Conservation (phyloP, 2,797 vertebrate species). For the Dendrocincla tyrannina region DNA sequence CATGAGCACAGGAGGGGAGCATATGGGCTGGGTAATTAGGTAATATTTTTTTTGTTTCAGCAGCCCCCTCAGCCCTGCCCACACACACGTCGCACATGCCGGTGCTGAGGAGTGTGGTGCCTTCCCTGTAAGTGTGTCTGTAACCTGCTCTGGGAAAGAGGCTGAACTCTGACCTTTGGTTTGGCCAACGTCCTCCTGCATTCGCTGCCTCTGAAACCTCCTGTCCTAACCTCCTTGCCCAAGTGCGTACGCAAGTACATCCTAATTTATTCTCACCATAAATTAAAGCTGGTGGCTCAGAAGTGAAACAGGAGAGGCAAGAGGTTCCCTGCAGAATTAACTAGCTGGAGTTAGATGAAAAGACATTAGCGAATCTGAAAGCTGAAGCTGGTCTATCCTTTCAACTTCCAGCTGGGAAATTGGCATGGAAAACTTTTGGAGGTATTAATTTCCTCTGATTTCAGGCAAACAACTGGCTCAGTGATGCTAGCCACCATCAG, state of each 20-base stretch:
- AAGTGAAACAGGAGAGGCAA: conserved; percentile 34
- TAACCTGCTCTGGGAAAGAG: neutral
- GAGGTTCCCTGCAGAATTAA: neutral
- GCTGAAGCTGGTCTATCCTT: neutral
- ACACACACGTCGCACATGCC: neutral
- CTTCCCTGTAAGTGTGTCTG: neutral
- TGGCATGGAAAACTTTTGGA: neutral
- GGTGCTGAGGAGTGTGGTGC: neutral
- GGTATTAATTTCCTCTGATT: neutral
- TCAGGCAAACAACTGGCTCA: neutral
- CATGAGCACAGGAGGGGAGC: conserved; percentile 33
- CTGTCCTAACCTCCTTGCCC: neutral
- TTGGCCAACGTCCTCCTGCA: neutral
- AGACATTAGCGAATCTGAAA: neutral
- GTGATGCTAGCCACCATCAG: rapidly evolving
- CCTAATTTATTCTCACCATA: conserved; percentile 6
- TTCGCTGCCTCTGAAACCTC: neutral
- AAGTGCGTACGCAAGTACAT: neutral
- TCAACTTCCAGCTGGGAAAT: neutral
- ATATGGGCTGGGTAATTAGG: conserved; percentile 39
- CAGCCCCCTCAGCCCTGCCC: conserved; percentile 49
- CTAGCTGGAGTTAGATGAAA: neutral
- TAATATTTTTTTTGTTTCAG: conserved; percentile 10
- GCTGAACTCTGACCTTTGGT: neutral
- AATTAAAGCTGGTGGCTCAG: neutral